Evolutionary conservation across 2,797 vertebrate genomes (phyloP).

Genomic region (Heterohyrax brucei): DNA sequence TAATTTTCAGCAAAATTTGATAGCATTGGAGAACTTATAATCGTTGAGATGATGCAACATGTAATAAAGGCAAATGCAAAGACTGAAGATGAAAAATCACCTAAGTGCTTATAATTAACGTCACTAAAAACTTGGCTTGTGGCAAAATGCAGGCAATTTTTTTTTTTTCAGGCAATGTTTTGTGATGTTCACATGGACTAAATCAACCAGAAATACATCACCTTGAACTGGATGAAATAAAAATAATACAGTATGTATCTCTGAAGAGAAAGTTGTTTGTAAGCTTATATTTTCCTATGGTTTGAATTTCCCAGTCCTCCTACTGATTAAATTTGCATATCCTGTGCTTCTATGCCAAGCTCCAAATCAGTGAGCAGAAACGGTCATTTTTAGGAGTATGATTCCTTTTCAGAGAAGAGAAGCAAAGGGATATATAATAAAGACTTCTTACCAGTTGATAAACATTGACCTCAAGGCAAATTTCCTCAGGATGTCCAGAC

Average conservation of each 20-base stretch:
- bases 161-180: neutral
- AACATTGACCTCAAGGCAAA: slow-evolving; percentile 83
- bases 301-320: slow-evolving; percentile 38
- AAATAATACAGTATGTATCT: slow-evolving; percentile 33
- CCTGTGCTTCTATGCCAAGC: slow-evolving; percentile 66
- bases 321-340: slow-evolving; percentile 73
- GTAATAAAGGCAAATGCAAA: slow-evolving; percentile 32
- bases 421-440: slow-evolving; percentile 16
- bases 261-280: slow-evolving; percentile 61
- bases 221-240: neutral
- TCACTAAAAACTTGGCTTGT: slow-evolving; percentile 45
- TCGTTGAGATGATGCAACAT: neutral
- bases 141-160: neutral
- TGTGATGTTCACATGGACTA: slow-evolving; percentile 48
- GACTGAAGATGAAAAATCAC: slow-evolving; percentile 22
- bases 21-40: neutral
- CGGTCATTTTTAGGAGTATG: slow-evolving; percentile 42
- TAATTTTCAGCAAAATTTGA: slow-evolving; percentile 17
- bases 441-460: slow-evolving; percentile 77
- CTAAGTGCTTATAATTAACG: neutral
- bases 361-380: slow-evolving; percentile 70
- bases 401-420: slow-evolving; percentile 56
- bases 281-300: slow-evolving; percentile 60
- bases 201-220: slow-evolving; percentile 48
- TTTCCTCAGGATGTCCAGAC: slow-evolving; percentile 69